Evolutionary conservation across 2,113 vertebrate genomes (phyloP).

Genomic region (Phrynosoma blainvillii): DNA sequence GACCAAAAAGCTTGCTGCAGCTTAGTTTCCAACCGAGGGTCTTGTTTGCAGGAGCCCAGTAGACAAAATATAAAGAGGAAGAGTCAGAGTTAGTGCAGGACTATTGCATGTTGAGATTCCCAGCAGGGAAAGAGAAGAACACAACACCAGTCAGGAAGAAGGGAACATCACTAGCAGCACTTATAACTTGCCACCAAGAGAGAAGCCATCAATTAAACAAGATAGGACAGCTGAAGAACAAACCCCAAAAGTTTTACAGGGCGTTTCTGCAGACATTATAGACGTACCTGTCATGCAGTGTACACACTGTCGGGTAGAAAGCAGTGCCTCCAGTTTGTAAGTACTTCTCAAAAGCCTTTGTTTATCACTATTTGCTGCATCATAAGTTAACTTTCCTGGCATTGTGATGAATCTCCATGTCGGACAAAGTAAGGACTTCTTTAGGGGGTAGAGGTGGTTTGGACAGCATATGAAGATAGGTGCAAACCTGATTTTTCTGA

Average conservation of each 20-base stretch:
- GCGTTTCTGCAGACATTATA: slow-evolving; percentile 77
- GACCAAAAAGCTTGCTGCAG: neutral
- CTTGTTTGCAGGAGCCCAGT: slow-evolving; percentile 31
- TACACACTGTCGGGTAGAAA: slow-evolving; percentile 58
- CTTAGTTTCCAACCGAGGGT: neutral
- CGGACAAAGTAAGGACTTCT: neutral
- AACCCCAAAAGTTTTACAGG: slow-evolving; percentile 75
- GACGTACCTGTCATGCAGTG: slow-evolving; percentile 73
- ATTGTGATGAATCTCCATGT: neutral
- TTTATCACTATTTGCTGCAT: neutral
- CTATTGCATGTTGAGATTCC: slow-evolving; percentile 38
- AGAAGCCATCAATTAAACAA: slow-evolving; percentile 33
- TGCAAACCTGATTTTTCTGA: too few relatives aligned
- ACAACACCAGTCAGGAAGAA: slow-evolving; percentile 36
- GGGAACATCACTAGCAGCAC: neutral
- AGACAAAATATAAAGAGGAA: slow-evolving; percentile 35
- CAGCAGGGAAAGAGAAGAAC: slow-evolving; percentile 33
- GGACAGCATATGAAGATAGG: too few relatives aligned
- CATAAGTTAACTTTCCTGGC: neutral
- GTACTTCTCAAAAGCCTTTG: slow-evolving; percentile 45
- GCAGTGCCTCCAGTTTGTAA: slow-evolving; percentile 81
- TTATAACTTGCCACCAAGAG: slow-evolving; percentile 35
- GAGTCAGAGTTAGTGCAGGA: slow-evolving; percentile 16
- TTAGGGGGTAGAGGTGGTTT: too few relatives aligned
- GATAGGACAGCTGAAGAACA: neutral